Base-by-base conservation (phyloP, 2,797 vertebrate genomes). In the Muscicapa comitata region DNA sequence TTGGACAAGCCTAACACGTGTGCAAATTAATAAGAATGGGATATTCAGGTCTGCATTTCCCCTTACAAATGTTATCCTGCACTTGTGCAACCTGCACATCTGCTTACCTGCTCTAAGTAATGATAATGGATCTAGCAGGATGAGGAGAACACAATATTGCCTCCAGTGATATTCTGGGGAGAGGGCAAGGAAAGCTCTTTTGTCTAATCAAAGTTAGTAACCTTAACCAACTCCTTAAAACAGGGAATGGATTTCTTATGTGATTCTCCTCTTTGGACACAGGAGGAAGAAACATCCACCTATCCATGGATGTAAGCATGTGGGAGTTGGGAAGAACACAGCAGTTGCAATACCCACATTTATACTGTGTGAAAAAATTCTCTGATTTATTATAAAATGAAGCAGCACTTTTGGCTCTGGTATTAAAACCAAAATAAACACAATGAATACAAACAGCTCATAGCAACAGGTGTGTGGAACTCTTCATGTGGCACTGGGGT, bases 21-120 rank as follows among this genome's bases (percentile, higher is more conserved):
- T 88, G 95, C 79, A 96, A 97, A 97, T 98, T 93, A 97, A 83
- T 96, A 97, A 89, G 67, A 85, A 86, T 75, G 58, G 88, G 71
- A n/a, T 76, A 75, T 84, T 90, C 74, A 79, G 12, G 38, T 90
- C 70, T 70, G 77, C n/a, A 19, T 91, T 96, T 96, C 91, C 89
- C 45, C 94, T 92, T 97, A 94, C 86, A 94, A 96, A 95, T 31
- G 55, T 89, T 94, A 74, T 55, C 89, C 87, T 79, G 76, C 80
- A 43, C 92, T 79, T 94, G 76, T 83, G 89, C 88, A 96, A 93
- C 76, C 94, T 79, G 82, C 65, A 97, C 97, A 97, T 96, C 97
- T 97, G 97, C 87, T 97, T 96, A 93, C 93, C 94, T 97, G 96
- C 95, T 97, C 94, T 94, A 76, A 84, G 59, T 86, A 93, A 95